phyloP scores from a whole-genome alignment of 2,797 vertebrate genomes.

The Dermochelys coriacea region DNA sequence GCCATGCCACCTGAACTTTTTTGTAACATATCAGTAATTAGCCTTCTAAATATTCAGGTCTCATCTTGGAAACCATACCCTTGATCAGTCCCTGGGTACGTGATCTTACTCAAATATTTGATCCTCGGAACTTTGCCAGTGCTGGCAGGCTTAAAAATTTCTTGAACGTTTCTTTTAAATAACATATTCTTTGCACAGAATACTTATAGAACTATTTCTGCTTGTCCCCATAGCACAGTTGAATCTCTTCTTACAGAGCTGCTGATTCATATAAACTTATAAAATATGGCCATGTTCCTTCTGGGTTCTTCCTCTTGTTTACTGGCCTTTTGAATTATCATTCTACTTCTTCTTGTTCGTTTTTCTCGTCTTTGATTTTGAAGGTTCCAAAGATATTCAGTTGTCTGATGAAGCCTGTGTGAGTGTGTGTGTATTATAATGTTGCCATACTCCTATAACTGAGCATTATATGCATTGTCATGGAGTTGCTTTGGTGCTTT shows the following conservation, averaged over 20 bases:
- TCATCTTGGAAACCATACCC: background rate
- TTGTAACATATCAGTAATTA: background rate
- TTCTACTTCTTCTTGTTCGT: background rate
- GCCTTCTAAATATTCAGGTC: constrained; percentile 24
- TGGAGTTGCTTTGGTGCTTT: background rate
- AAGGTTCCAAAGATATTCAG: background rate
- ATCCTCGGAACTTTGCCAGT: constrained; percentile 20
- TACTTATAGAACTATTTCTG: constrained; percentile 54
- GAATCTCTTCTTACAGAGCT: constrained; percentile 52
- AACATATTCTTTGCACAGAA: constrained; percentile 55
- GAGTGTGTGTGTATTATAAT: too few relatives aligned
- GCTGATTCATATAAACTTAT: constrained; percentile 42
- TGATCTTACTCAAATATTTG: constrained; percentile 51
- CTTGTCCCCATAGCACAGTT: constrained; percentile 45
- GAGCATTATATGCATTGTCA: background rate
- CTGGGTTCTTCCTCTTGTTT: background rate
- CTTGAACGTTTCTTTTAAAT: constrained; percentile 51
- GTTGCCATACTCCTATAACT: background rate
- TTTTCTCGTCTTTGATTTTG: background rate
- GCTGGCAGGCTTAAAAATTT: constrained; percentile 39
- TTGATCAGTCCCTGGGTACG: constrained; percentile 13
- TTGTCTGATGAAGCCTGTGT: too few relatives aligned
- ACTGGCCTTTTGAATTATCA: background rate
- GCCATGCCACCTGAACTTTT: background rate
- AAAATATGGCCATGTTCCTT: constrained; percentile 34